phyloP scores from a whole-genome alignment of 2,888 invertebrate genomes.

The Dioctria linearis region DNA sequence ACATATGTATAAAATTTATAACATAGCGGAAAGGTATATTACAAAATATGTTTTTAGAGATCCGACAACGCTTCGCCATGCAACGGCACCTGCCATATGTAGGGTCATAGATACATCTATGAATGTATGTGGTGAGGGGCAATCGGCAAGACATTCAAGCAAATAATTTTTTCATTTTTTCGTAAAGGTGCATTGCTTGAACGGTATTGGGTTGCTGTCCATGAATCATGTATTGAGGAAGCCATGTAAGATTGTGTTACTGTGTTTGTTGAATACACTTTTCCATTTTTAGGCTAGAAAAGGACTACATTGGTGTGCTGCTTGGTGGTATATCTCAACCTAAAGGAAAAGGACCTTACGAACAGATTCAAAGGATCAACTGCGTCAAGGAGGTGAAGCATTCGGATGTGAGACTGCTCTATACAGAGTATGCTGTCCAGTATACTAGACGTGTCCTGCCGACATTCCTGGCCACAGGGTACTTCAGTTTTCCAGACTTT shows the following conservation, averaged over 20 bases:
- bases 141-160: too few species aligned
- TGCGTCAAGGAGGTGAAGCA: conserved; percentile 74
- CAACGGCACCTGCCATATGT: too few species aligned
- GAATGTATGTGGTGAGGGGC: too few species aligned
- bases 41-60: too few species aligned
- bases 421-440: conserved; percentile 74
- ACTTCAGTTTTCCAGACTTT: conserved; percentile 49
- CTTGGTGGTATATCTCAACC: conserved; percentile 78
- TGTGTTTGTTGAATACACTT: neutral
- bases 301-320: conserved; percentile 76
- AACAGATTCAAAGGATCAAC: conserved; percentile 78
- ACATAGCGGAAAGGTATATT: too few species aligned
- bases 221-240: conserved; percentile 72
- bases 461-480: conserved; percentile 74
- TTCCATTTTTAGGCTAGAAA: conserved; percentile 71
- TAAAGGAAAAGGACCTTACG: conserved; percentile 77
- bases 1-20: too few species aligned
- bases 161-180: too few species aligned
- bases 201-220: conserved; percentile 77
- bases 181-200: conserved; percentile 80
- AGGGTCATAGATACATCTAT: too few species aligned
- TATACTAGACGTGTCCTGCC: conserved; percentile 79
- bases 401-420: conserved; percentile 77
- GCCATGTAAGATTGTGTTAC: conserved; percentile 62
- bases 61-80: too few species aligned